Conservation (phyloP, 2,888 invertebrate genomes). For the Aricia artaxerxes region DNA sequence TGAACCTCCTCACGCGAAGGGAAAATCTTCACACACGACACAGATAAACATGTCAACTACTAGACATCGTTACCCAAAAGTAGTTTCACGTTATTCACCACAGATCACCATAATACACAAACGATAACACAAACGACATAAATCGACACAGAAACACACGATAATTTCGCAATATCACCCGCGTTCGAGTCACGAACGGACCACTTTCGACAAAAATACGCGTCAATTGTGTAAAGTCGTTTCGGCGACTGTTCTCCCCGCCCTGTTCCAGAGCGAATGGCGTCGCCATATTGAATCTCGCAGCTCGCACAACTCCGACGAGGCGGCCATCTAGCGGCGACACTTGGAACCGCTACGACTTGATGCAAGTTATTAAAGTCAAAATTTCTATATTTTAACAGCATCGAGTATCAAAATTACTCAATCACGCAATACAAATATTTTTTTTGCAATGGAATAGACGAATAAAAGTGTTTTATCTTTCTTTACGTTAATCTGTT, state of each 20-base stretch:
- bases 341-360: constrained; percentile 47
- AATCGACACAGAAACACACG: constrained; percentile 72
- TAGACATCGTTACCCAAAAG: constrained; percentile 79
- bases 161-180: constrained; percentile 74
- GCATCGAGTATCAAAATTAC: neutral
- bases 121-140: constrained; percentile 71
- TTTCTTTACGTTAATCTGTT: neutral
- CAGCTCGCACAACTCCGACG: constrained; percentile 57
- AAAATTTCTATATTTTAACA: neutral
- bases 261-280: constrained; percentile 79
- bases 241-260: constrained; percentile 78
- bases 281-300: constrained; percentile 76
- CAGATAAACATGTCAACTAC: constrained; percentile 81
- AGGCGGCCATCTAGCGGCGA: constrained; percentile 66
- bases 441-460: neutral
- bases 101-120: constrained; percentile 68
- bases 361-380: neutral
- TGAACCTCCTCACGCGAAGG: constrained; percentile 78
- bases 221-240: constrained; percentile 75
- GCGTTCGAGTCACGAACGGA: constrained; percentile 76
- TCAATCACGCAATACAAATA: neutral
- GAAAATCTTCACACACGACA: constrained; percentile 81
- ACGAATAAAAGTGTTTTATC: neutral
- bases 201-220: constrained; percentile 75
- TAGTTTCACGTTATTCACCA: constrained; percentile 76